A percentile compares a stretch with the other conserved stretches of the same genome.
phyloP scores from a whole-genome alignment of 37 sponge, comb jelly and placozoan species.

The Petrosia ficiformis region DNA sequence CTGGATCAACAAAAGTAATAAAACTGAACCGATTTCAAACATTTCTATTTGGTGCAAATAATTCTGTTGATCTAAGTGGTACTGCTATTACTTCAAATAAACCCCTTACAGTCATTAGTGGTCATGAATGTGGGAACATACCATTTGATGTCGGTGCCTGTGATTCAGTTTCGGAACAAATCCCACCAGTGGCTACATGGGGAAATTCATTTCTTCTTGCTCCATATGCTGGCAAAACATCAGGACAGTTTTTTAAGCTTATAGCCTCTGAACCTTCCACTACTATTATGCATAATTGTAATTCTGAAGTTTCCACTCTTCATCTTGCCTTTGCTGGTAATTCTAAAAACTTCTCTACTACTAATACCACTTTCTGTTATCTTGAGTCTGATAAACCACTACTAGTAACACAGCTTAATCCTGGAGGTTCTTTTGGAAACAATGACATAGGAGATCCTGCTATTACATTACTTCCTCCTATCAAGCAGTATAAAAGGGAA shows the following conservation, averaged over 20 bases:
- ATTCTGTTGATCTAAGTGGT: slow-evolving; percentile 14
- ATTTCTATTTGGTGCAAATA: slow-evolving; percentile 1
- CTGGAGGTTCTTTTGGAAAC: background rate
- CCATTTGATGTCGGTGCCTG: background rate
- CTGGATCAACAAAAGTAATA: background rate
- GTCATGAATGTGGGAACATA: slow-evolving; percentile 18
- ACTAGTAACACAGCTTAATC: background rate
- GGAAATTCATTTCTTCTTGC: slow-evolving; percentile 5
- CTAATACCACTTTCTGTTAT: background rate
- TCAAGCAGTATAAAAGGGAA: background rate
- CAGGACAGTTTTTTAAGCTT: background rate
- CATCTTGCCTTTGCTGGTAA: background rate
- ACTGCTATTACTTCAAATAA: slow-evolving; percentile 16
- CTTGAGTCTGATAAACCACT: slow-evolving; percentile 3
- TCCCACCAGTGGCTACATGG: slow-evolving; percentile 8
- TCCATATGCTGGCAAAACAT: slow-evolving; percentile 5
- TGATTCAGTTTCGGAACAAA: background rate
- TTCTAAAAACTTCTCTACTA: background rate
- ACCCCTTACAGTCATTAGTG: slow-evolving; percentile 25
- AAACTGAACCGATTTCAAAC: slow-evolving; percentile 10
- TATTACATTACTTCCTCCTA: slow-evolving; percentile 10
- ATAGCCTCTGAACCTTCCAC: background rate
- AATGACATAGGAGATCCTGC: slow-evolving; percentile 18
- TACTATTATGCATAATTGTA: background rate
- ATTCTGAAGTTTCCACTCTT: background rate